Conservation (phyloP, 2,888 invertebrate genomes). For the Lasioglossum leucozonium region DNA sequence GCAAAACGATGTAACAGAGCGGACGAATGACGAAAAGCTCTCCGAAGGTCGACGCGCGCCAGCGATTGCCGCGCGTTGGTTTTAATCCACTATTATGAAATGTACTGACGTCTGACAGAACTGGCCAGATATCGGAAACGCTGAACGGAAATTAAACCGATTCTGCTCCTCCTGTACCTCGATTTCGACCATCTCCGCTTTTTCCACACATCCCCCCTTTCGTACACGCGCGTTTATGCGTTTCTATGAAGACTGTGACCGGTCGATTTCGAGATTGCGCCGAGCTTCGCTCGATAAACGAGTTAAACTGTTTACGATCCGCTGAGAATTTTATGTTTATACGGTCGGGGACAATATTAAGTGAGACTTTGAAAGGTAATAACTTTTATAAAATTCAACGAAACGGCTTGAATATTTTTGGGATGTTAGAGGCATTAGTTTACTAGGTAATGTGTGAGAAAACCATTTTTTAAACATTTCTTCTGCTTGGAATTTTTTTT, state of each 20-base stretch:
- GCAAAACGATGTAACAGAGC: conserved; percentile 72
- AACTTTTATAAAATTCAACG: no score
- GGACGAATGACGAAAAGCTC: conserved; percentile 60
- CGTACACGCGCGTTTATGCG: neutral
- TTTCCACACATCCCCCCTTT: neutral
- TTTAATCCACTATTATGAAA: conserved; percentile 78
- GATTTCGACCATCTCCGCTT: conserved; percentile 48
- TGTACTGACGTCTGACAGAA: conserved; percentile 70
- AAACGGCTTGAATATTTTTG: no score
- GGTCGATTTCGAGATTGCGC: neutral
- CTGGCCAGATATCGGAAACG: conserved; percentile 75
- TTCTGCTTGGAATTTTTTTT: no score
- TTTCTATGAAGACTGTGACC: neutral
- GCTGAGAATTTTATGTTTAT: neutral
- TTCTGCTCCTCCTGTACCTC: conserved; percentile 58
- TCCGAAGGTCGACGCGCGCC: conserved; percentile 44
- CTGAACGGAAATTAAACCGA: conserved; percentile 78
- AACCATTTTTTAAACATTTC: no score
- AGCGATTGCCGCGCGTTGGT: no score
- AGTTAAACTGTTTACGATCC: conserved; percentile 1
- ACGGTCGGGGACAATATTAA: no score
- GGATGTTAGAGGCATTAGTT: no score
- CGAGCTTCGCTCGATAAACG: neutral
- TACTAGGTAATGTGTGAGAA: no score
- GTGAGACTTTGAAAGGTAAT: no score